Evolutionary conservation across 1,140 invertebrate genomes (phyloP).

Genomic region (Lordiphosa mommai): DNA sequence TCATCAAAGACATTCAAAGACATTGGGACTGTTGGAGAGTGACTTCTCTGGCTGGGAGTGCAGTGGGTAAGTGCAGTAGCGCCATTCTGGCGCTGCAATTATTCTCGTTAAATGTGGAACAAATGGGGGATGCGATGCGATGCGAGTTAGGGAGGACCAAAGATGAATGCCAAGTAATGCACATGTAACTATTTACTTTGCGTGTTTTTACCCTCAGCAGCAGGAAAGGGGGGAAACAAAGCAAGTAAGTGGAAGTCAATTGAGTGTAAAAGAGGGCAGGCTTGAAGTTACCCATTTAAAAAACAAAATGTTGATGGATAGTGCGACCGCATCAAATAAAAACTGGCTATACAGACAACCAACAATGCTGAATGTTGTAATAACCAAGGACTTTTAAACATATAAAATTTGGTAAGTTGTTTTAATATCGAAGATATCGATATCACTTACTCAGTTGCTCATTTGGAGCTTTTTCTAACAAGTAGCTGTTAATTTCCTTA

Average conservation of each 20-base stretch:
- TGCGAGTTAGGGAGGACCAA: background rate
- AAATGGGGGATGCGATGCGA: conserved; percentile 14
- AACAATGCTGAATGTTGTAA: too few species aligned
- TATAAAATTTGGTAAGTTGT: too few species aligned
- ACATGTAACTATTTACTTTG: conserved; percentile 76
- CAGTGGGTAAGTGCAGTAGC: conserved; percentile 65
- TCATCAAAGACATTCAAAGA: conserved; percentile 74
- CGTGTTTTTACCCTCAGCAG: conserved; percentile 28
- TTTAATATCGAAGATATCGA: too few species aligned
- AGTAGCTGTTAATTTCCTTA: too few species aligned
- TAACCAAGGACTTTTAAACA: too few species aligned
- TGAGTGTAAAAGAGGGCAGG: background rate
- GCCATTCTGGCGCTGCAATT: conserved; percentile 72
- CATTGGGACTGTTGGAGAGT: conserved; percentile 7
- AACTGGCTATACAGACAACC: too few species aligned
- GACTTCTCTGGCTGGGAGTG: conserved; percentile 7
- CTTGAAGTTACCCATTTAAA: background rate
- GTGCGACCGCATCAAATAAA: too few species aligned
- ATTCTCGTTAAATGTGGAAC: conserved; percentile 72
- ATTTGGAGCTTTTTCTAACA: too few species aligned
- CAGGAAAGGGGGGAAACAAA: conserved; percentile 41
- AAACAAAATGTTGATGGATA: background rate
- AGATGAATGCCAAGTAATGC: conserved; percentile 74
- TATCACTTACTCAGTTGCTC: too few species aligned
- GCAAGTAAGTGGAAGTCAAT: conserved; percentile 10